Conservation (phyloP, 2,797 vertebrate species). For the Botia almorhae region DNA sequence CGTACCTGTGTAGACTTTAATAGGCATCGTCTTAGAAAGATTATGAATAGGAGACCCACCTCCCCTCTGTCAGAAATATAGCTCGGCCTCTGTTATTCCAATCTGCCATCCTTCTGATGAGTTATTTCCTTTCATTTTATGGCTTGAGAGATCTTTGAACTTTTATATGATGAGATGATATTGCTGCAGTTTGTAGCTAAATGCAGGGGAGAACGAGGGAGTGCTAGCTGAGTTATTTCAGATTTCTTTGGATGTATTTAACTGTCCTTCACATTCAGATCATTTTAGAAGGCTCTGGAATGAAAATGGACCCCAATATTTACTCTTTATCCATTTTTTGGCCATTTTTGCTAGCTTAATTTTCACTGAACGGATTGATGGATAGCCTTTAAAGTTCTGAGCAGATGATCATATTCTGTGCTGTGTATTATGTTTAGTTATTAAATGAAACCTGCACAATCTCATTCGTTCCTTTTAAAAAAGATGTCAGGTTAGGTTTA, state of each 20-base stretch:
- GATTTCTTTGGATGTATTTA: constrained; percentile 59
- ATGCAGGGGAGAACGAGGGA: constrained; percentile 41
- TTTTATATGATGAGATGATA: constrained; percentile 54
- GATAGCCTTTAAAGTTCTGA: constrained; percentile 42
- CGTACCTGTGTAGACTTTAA: constrained; percentile 25
- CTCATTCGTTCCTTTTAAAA: constrained; percentile 52
- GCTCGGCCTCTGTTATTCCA: constrained; percentile 42
- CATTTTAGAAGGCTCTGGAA: constrained; percentile 23
- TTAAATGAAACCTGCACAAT: neutral
- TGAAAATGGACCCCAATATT: constrained; percentile 63
- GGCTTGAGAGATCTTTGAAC: constrained; percentile 52
- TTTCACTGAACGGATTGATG: constrained; percentile 46
- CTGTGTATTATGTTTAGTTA: constrained; percentile 18
- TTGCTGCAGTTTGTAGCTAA: constrained; percentile 54
- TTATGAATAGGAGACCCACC: constrained; percentile 45
- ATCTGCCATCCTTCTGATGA: constrained; percentile 29
- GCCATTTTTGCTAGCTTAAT: constrained; percentile 54
- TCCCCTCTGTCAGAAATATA: neutral
- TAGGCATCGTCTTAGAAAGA: constrained; percentile 26
- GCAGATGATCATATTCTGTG: constrained; percentile 33
- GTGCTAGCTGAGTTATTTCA: constrained; percentile 59
- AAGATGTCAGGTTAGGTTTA: constrained; percentile 47
- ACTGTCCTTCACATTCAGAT: constrained; percentile 32
- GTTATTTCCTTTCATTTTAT: constrained; percentile 47
- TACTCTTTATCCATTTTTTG: constrained; percentile 18